Evolutionary conservation across 2,888 invertebrate species (phyloP).

Genomic region (Tipula lateralis): DNA sequence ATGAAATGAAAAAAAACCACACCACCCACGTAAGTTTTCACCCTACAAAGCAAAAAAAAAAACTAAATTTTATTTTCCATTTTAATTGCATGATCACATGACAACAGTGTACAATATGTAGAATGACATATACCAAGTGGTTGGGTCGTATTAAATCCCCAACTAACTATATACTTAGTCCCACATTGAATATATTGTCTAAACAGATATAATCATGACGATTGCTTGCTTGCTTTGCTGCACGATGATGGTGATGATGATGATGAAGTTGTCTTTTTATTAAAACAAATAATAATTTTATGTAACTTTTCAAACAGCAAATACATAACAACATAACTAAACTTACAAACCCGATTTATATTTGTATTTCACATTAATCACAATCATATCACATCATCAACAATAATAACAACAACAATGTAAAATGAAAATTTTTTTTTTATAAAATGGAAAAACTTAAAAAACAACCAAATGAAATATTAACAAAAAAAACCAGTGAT

Average conservation of each 20-base stretch:
- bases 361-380: slow-evolving; percentile 19
- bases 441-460: slow-evolving; percentile 24
- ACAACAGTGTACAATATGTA: background rate
- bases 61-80: background rate
- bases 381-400: slow-evolving; percentile 24
- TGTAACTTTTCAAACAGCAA: background rate
- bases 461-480: slow-evolving; percentile 3
- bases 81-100: slow-evolving; percentile 1
- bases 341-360: slow-evolving; percentile 11
- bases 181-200: background rate
- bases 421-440: background rate
- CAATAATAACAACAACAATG: background rate
- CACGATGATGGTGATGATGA: too few relatives aligned
- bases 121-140: background rate
- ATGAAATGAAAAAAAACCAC: background rate
- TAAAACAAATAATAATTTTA: slow-evolving; percentile 11
- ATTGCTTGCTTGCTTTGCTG: background rate
- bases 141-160: background rate
- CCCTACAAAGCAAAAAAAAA: background rate
- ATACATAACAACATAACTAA: background rate
- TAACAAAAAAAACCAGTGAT: slow-evolving; percentile 24
- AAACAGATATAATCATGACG: background rate
- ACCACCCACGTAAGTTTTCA: slow-evolving; percentile 6
- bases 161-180: background rate
- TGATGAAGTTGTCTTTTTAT: slow-evolving; percentile 7